Base-by-base conservation (phyloP, 2,113 vertebrate genomes). In the Nanorana parkeri region DNA sequence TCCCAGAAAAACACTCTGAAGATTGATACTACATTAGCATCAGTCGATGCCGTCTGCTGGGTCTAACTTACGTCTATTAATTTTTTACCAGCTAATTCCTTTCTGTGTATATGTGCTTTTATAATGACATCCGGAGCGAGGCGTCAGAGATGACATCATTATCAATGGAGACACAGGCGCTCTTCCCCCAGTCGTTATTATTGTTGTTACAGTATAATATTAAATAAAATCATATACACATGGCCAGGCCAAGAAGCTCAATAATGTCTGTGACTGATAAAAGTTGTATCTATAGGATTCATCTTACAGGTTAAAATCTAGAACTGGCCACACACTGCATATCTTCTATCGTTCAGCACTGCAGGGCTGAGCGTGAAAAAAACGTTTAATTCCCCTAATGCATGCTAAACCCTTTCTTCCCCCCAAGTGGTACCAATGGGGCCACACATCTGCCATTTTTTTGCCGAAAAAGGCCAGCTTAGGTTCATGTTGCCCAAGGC, bases 1-100 rank as follows among this genome's bases (percentile, higher is more conserved):
- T 83, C 80, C 80, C 80, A 81, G 80, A 76, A 83, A 83, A 83
- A 83, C 69, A 83, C 71, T 83, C 63, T 76, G 72, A 76, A 83
- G 71, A 83, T 75, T 83, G 71, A 71, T 66, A 56, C 66, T 75
- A 72, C 80, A 83, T 83, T 83, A 83, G 63, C 68, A 29, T 68
- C 36, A 83, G 76, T 83, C 80, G 56, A 83, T 76, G 61, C 52
- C 24, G 71, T 81, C 80, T 83, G 71, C 61, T 66, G 63, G 21
- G 52, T 76, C 80, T 67, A 67, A 69, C 56, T 76, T 74, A 76
- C 61, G 29, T 76, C 71, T 76, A 76, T 83, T 68, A 76, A 68
- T 83, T 75, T 72, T 83, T 60, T 47, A 68, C 80, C 20, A 21
- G 47, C 71, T 75, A 54, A 55, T 67, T 24, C 41, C 69, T 76